Evolutionary conservation across 2,888 invertebrate species (phyloP), one percentile per base, ranked within the genome.

Genomic region (Apotomis turbidana): DNA sequence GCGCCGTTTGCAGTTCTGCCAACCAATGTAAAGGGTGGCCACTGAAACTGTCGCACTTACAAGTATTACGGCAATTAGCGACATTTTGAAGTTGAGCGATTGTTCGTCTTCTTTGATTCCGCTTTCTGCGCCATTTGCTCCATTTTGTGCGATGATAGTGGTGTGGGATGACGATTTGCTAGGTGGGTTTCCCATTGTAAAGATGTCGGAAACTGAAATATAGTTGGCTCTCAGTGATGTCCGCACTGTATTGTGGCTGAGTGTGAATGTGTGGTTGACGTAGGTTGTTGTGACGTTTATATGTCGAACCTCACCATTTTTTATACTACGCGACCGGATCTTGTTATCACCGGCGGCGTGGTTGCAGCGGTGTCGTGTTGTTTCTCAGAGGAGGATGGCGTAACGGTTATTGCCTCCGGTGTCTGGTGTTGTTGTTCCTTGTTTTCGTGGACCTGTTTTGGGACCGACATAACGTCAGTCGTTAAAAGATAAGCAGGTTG

Each of bases 1-100:
- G 3, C 58, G 36, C 38, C n/a, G 41, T 6, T 38, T 58, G 58
- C 58, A 58, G n/a, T 58, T 41, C 10, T n/a, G 58, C 58, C 58
- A 58, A 38, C 38, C 58, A 12, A 41, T 9, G 5, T 57, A 57
- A 10, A 57, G 13, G 36, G 36, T 36, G 36, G 12, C 57, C 36
- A 38, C 27, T 36, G 57, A 12, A 13, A 57, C 36, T 12, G 36
- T 6, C 5, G 57, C 12, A 12, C 57, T 57, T 10, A 57, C 57
- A 3, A 57, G 57, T 5, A 27, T 36, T 9, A 57, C 36, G 36
- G 57, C 57, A 12, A 36, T 5, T 9, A 57, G 57, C 6, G 57
- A 57, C 57, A 57, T 57, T 57, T 57, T 57, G 9, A 58, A 58
- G 6, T 58, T 57, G 0, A 41, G 6, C 6, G 41, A 41, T 27